These are phyloP conservation scores for Drosophila paracracens DNA, from an alignment of 2,888 invertebrate species.

Conservation along the genomic window DNA sequence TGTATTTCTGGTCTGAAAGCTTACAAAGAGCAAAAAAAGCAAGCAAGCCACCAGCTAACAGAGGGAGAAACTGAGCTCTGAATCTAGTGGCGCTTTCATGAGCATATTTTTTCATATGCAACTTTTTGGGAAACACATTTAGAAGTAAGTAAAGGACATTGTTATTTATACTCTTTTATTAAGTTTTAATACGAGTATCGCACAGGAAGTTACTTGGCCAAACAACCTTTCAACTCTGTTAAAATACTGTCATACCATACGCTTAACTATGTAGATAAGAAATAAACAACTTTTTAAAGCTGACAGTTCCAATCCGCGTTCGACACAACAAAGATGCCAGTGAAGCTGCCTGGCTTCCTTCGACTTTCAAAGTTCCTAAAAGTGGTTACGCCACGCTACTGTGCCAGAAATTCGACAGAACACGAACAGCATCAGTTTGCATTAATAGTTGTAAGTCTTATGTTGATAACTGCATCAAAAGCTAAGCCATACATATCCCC, in stretches of 20 bases:
- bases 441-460: neutral
- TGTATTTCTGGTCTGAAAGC: neutral
- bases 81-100: neutral
- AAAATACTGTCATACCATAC: neutral
- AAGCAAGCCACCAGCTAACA: neutral
- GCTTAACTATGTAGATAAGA: neutral
- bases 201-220: neutral
- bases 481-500: neutral
- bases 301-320: neutral
- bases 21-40: neutral
- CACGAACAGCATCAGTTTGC: neutral
- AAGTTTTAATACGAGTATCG: neutral
- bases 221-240: neutral
- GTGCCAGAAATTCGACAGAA: neutral
- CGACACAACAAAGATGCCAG: neutral
- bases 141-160: neutral
- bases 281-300: neutral
- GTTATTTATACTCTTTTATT: neutral
- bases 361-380: neutral
- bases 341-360: neutral
- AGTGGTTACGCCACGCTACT: neutral
- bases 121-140: neutral
- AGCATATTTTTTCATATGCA: neutral
- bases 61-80: neutral
- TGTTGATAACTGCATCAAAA: neutral